These are phyloP conservation scores for Orius insidiosus DNA, from an alignment of 1,140 invertebrate species.

Conservation along the genomic window DNA sequence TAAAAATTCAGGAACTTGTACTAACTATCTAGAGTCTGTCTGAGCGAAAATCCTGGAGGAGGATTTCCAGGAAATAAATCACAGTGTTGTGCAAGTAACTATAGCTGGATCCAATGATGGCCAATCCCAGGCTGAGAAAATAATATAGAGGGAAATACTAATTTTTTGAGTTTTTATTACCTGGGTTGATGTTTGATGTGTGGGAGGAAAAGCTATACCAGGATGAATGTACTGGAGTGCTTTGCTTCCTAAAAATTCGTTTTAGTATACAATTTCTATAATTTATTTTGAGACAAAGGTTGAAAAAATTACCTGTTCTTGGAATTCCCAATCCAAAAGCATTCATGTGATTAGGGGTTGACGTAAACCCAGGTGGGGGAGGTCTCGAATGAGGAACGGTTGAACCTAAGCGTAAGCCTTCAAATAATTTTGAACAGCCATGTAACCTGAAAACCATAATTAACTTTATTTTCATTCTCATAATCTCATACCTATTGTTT, in stretches of 20 bases:
- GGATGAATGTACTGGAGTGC: neutral
- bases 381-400: conserved; percentile 40
- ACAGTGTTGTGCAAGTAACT: conserved; percentile 39
- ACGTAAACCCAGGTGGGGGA: conserved; percentile 53
- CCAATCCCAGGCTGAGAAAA: conserved; percentile 40
- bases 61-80: conserved; percentile 33
- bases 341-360: conserved; percentile 44
- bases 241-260: neutral
- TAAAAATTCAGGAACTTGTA: neutral
- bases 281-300: neutral
- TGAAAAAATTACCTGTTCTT: conserved; percentile 25
- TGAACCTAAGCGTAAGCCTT: conserved; percentile 23
- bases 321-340: conserved; percentile 43
- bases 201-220: neutral
- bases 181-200: neutral
- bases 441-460: conserved; percentile 23
- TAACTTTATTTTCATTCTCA: neutral
- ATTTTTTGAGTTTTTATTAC: neutral
- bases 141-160: neutral
- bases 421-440: conserved; percentile 27
- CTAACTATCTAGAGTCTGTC: conserved; percentile 22
- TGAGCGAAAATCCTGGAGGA: conserved; percentile 30
- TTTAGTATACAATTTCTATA: neutral
- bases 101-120: conserved; percentile 74
- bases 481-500: conserved; percentile 26